Evolutionary conservation across 2,797 vertebrate species (phyloP).

Genomic region (Danio albolineatus): DNA sequence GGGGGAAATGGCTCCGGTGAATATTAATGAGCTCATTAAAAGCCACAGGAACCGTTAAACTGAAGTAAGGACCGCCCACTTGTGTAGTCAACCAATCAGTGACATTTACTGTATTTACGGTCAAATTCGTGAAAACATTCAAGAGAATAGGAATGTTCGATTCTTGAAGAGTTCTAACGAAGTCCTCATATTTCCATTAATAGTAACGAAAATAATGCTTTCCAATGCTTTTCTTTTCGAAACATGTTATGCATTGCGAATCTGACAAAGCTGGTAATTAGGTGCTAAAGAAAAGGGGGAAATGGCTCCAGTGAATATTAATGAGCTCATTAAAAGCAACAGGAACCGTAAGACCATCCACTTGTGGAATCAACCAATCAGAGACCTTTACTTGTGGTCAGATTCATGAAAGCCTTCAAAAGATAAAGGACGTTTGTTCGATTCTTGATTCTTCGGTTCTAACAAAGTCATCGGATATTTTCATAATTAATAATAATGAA

Average conservation of each 20-base stretch:
- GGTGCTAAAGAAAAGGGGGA: conserved; percentile 73
- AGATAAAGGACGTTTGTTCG: too few species aligned
- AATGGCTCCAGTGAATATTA: conserved; percentile 74
- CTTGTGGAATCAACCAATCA: not conserved
- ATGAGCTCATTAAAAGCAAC: conserved; percentile 67
- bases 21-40: conserved; percentile 75
- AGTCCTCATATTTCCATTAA: too few species aligned
- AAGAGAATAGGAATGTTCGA: too few species aligned
- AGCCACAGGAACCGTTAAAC: conserved; percentile 56
- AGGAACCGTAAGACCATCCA: conserved; percentile 35
- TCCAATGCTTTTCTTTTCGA: too few species aligned
- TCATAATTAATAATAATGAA: too few species aligned
- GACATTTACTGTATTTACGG: not conserved
- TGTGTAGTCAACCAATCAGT: not conserved
- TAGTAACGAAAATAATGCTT: too few species aligned
- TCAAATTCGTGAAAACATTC: not conserved
- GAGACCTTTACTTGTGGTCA: not conserved
- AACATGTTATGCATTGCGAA: too few species aligned
- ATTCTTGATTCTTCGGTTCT: too few species aligned
- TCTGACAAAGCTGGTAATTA: conserved; percentile 78
- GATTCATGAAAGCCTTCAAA: not conserved
- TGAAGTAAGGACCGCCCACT: conserved; percentile 24
- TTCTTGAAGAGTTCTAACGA: too few species aligned
- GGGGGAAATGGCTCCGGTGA: conserved; percentile 66
- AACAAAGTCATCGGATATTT: too few species aligned